Evolutionary conservation across 2,113 vertebrate genomes (phyloP).

Genomic region (Vanacampus margaritifer): DNA sequence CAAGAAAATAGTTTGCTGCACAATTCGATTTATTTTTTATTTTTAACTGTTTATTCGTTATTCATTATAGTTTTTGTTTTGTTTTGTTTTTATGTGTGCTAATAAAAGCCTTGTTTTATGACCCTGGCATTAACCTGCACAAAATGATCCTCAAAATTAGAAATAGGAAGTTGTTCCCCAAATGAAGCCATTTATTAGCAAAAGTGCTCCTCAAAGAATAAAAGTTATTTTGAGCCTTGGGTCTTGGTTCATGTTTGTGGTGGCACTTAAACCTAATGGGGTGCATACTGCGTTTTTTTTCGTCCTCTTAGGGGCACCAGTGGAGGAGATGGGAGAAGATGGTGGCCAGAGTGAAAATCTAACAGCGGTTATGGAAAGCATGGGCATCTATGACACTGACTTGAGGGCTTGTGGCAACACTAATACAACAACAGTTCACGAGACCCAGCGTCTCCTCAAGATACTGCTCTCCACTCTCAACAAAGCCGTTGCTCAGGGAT

Average conservation of each 20-base stretch:
- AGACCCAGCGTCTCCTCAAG: constrained; percentile 72
- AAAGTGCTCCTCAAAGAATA: no score
- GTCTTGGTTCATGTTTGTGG: background rate
- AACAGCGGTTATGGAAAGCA: constrained; percentile 75
- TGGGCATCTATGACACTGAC: constrained; percentile 79
- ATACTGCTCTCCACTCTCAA: constrained; percentile 71
- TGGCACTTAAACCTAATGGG: background rate
- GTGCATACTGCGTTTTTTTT: background rate
- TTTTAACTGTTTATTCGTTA: no score
- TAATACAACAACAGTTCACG: constrained; percentile 44
- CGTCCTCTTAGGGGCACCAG: background rate
- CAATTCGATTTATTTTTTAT: no score
- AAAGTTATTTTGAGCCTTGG: no score
- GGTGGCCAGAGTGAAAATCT: constrained; percentile 60
- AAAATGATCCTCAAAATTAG: no score
- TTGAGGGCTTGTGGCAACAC: constrained; percentile 60
- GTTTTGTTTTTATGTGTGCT: no score
- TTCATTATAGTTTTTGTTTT: no score
- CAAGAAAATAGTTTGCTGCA: no score
- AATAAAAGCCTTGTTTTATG: no score
- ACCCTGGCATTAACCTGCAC: no score
- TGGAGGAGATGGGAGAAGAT: constrained; percentile 42
- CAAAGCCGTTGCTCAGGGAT: constrained; percentile 65
- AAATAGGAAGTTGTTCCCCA: no score
- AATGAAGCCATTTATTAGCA: no score